Evolutionary conservation across 2,888 invertebrate genomes (phyloP), one percentile per base, ranked within the genome.

Genomic region (Zygogramma bicolorata): DNA sequence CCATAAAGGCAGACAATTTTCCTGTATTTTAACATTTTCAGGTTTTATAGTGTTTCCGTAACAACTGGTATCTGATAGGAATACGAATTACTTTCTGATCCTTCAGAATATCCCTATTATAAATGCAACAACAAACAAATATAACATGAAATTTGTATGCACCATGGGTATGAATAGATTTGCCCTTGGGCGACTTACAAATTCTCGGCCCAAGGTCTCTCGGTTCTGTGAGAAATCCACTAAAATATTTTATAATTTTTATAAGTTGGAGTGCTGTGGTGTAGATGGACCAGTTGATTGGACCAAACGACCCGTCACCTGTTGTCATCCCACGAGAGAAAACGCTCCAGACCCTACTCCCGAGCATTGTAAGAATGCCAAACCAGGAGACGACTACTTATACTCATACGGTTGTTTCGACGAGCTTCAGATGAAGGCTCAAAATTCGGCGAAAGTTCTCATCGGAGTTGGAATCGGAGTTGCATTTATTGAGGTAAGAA

Each of bases 381-480:
- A 74, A 49, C 80, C 79, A 3, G 80, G 79, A n/a, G 84, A 84
- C 27, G 81, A 81, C 1, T 83, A 82, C 60, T 82, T 88, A 4
- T 85, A 87, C 70, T 80, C 86, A 69, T 87, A 88, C 42, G 92
- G 92, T 29, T 92, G 92, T 78, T 89, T 89, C 74, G 84, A 86
- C 7, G 88, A 89, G 80, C 84, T 92, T 46, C 88, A 89, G 82
- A 86, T 87, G 75, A 90, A 89, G 75, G 88, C 91, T 7, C 87
- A 89, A 27, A 88, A 87, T 46, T 89, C 90, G 65, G 90, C 91
- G 0, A 88, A 89, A 15, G 85, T 91, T 62, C 84, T 92, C 29
- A 90, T 92, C 80, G 91, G 91, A 0, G 91, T 92, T 68, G 92
- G 92, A 49, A 90, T 92, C 61, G 92, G 92, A 62, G 90, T 92